Base-by-base conservation (phyloP, 2,888 invertebrate species). In the Stictocephala bisonia region DNA sequence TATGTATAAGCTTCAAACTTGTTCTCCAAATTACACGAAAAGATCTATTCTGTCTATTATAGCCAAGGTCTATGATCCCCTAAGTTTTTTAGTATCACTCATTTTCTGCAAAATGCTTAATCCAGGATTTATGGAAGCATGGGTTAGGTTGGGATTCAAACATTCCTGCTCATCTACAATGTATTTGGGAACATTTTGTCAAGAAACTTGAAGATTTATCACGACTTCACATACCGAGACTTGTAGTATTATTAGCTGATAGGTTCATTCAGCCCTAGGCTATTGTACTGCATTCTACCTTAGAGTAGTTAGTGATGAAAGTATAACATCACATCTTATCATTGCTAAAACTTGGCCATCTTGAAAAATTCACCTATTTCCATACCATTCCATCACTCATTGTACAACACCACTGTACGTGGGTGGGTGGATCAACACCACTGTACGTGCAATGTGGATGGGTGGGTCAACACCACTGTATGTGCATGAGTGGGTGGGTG, bases 271-370 rank as follows among this genome's bases (percentile, higher is more conserved):
- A 6, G 24, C 31, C n/a, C 20, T 26, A 20, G 71, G 74, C 2
- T 71, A 74, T 26, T 66, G 72, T 67, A 66, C 66, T 35, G 53
- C 66, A 1, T 27, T 67, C 1, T 72, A 67, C 40, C 26, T 67
- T 11, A 41, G 68, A 15, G 13, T 41, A 11, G 27, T 22, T 20
- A 56, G 13, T 4, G 11, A 26, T 1, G 67, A 77, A 44, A 13
- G 3, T 4, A 31, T 68, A n/a, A 15, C 2, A 22, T 24, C 72
- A 11, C 35, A 40, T 18, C 41, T 74, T 2, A 9, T 73, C 18
- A 58, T 20, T 18, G 69, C 78, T 0, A 78, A 77, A 64, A 74
- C 79, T n/a, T n/a, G n/a, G n/a, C n/a, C n/a, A n/a, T n/a, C n/a
- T n/a, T n/a, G n/a, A n/a, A n/a, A n/a, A n/a, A n/a, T n/a, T n/a